Base-by-base conservation (phyloP, 2,888 invertebrate species). In the Trichopria drosophilae region DNA sequence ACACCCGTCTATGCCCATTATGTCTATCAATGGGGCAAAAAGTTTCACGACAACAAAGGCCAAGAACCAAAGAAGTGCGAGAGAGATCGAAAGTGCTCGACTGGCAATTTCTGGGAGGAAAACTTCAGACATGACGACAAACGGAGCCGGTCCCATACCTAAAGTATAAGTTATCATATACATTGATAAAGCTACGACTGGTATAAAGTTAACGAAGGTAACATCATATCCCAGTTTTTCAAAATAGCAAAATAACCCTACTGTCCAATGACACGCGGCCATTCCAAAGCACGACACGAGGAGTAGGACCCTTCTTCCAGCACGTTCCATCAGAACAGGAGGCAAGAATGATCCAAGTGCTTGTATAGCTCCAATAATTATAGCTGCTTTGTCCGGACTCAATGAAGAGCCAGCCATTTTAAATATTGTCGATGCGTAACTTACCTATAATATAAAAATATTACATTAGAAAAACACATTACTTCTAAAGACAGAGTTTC, bases 311-410 rank as follows among this genome's bases (percentile, higher is more conserved):
- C 82, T 74, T 63, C 87, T 77, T 0, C 87, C 87, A 39, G 81
- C 80, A 35, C 75, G 78, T 60, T 87, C 87, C 62, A 82, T 78
- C 1, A 82, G 58, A 0, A 76, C 39, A 0, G 79, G 75, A 1
- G 81, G 76, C 0, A 77, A 49, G 16, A 74, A 63, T 9, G 80
- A 75, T 0, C 82, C 82, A 3, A 68, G 29, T 1, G 82, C 69
- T 51, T 85, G 80, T 0, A 84, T 78, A 0, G 76, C 59, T 0
- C 83, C 84, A 5, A 86, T 79, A 15, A 83, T 67, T 0, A 86
- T 82, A 0, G 85, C 80, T 37, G 83, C 81, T 13, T 76, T 57
- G 36, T 81, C 76, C 0, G 82, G 76, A 0, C 78, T 78, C 1
- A 79, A 59, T 1, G 71, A 70, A 2, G 81, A 81, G 1, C 81